phyloP scores from a whole-genome alignment of 2,888 invertebrate genomes.

The Sarcophaga carnaria region DNA sequence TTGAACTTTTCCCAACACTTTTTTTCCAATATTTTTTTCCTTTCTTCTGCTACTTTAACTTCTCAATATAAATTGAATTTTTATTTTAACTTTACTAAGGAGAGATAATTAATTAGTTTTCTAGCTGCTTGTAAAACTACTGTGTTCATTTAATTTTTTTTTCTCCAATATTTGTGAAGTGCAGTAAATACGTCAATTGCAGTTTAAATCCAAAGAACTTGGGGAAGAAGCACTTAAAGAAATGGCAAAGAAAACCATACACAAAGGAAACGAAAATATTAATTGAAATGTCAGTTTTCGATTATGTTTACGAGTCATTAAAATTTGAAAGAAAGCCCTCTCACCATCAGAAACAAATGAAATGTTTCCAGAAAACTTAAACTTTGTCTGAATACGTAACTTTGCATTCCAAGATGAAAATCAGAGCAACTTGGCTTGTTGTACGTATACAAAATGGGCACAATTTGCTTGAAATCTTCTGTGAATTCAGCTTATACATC shows the following conservation, averaged over 20 bases:
- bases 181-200: background rate
- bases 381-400: too few relatives aligned
- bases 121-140: background rate
- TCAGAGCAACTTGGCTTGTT: too few relatives aligned
- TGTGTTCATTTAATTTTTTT: background rate
- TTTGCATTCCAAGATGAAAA: too few relatives aligned
- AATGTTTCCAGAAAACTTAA: too few relatives aligned
- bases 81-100: conserved; percentile 55
- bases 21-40: background rate
- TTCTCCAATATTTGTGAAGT: background rate
- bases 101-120: conserved; percentile 65
- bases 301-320: background rate
- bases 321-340: background rate
- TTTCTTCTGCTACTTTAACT: background rate
- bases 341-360: too few relatives aligned
- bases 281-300: background rate
- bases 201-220: background rate
- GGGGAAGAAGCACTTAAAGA: background rate
- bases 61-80: conserved; percentile 56
- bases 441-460: too few relatives aligned
- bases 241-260: background rate
- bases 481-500: too few relatives aligned
- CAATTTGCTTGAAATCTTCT: too few relatives aligned
- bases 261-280: background rate
- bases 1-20: background rate